These are phyloP conservation scores for Microvelia longipes DNA, from an alignment of 1,140 invertebrate genomes.

Conservation along the genomic window DNA sequence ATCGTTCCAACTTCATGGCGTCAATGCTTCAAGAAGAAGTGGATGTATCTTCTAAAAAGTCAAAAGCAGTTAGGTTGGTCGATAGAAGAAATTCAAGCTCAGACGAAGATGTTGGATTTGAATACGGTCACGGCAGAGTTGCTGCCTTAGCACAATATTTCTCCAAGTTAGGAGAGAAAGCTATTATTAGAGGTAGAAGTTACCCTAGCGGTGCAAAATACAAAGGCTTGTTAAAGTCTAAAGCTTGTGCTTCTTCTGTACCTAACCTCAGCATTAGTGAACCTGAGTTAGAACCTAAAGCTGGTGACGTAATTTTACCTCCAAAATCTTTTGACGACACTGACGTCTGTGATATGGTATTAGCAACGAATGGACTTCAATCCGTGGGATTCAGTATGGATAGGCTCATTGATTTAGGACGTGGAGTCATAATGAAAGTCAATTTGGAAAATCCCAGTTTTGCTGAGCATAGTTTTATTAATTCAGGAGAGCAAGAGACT, in stretches of 20 bases:
- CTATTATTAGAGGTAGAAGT: constrained; percentile 27
- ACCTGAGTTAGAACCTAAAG: constrained; percentile 7
- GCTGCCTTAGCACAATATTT: constrained; percentile 44
- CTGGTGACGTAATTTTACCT: constrained; percentile 15
- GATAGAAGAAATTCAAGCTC: neutral
- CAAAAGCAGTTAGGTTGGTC: neutral
- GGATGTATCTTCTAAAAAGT: neutral
- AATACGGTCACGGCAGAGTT: constrained; percentile 39
- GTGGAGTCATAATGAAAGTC: constrained; percentile 17
- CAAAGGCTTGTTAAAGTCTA: neutral
- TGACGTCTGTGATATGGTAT: constrained; percentile 9
- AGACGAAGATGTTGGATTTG: constrained; percentile 12
- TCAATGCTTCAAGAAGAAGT: neutral
- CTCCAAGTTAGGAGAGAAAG: constrained; percentile 32
- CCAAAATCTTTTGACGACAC: constrained; percentile 12
- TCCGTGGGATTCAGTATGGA: constrained; percentile 24
- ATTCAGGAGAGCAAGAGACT: neutral
- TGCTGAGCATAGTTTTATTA: neutral
- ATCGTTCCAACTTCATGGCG: neutral
- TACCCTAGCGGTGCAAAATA: neutral
- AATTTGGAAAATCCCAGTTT: neutral
- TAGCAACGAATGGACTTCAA: constrained; percentile 17
- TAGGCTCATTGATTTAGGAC: constrained; percentile 19
- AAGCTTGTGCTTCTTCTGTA: constrained; percentile 15
- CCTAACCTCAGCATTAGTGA: constrained; percentile 17